phyloP scores from a whole-genome alignment of 2,888 invertebrate species.

The Lacanobia oleracea region DNA sequence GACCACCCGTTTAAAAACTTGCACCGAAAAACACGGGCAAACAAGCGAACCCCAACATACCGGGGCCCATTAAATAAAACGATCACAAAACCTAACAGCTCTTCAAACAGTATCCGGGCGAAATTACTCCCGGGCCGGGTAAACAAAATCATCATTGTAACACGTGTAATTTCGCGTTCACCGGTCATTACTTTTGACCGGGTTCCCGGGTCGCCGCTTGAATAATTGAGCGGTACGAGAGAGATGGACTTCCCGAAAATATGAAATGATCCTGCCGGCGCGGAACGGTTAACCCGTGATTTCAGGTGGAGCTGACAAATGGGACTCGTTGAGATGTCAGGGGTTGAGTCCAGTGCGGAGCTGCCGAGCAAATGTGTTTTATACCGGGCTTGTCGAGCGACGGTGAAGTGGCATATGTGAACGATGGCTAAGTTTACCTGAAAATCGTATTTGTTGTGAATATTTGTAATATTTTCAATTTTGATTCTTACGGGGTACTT shows the following conservation, averaged over 20 bases:
- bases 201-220: slow-evolving; percentile 77
- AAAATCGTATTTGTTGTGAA: background rate
- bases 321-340: slow-evolving; percentile 67
- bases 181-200: slow-evolving; percentile 86
- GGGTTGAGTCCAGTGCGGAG: slow-evolving; percentile 52
- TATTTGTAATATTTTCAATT: background rate
- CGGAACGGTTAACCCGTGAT: slow-evolving; percentile 70
- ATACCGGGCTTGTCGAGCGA: slow-evolving; percentile 9
- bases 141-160: slow-evolving; percentile 88
- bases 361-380: slow-evolving; percentile 44
- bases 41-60: slow-evolving; percentile 65
- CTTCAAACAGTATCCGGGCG: slow-evolving; percentile 80
- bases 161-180: slow-evolving; percentile 87
- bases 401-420: background rate
- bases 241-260: slow-evolving; percentile 86
- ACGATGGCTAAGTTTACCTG: background rate
- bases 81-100: slow-evolving; percentile 84
- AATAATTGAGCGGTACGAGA: slow-evolving; percentile 86
- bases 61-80: slow-evolving; percentile 79
- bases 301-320: slow-evolving; percentile 74
- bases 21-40: slow-evolving; percentile 68
- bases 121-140: slow-evolving; percentile 79
- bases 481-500: too few species aligned
- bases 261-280: slow-evolving; percentile 85
- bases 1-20: slow-evolving; percentile 65